Percentiles rank a stretch among this genome's conserved stretches.
phyloP scores from a whole-genome alignment of 2,113 vertebrate genomes.

The Raphicerus campestris region DNA sequence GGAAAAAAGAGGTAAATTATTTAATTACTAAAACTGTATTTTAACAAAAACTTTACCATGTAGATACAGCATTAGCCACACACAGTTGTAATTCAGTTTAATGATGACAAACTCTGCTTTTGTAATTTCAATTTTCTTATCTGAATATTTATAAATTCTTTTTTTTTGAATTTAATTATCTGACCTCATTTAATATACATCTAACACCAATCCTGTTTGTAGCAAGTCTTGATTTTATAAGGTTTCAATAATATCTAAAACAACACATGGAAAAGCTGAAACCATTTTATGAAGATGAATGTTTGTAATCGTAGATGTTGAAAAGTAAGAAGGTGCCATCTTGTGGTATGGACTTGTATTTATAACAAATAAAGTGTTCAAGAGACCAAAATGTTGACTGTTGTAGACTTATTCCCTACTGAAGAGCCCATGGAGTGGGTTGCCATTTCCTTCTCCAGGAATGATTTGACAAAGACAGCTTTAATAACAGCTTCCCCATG shows the following conservation, averaged over 20 bases:
- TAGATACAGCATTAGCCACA: slow-evolving; percentile 74
- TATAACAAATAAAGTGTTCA: slow-evolving; percentile 86
- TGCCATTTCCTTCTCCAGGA: too few relatives aligned
- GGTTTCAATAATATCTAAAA: slow-evolving; percentile 77
- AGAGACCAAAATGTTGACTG: slow-evolving; percentile 72
- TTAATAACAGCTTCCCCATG: background rate
- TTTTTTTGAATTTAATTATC: slow-evolving; percentile 84
- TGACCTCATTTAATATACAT: slow-evolving; percentile 84
- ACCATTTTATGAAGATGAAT: slow-evolving; percentile 79
- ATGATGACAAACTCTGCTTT: slow-evolving; percentile 82
- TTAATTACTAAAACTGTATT: slow-evolving; percentile 74
- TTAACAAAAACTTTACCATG: slow-evolving; percentile 78
- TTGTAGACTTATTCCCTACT: slow-evolving; percentile 62
- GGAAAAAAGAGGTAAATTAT: slow-evolving; percentile 72
- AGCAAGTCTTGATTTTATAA: slow-evolving; percentile 84
- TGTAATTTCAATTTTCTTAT: slow-evolving; percentile 88
- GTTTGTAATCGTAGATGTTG: slow-evolving; percentile 80
- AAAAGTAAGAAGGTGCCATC: slow-evolving; percentile 86
- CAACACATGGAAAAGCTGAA: slow-evolving; percentile 73
- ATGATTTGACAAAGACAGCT: slow-evolving; percentile 8
- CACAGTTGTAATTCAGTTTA: slow-evolving; percentile 80
- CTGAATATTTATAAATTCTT: slow-evolving; percentile 86
- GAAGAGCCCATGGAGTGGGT: background rate
- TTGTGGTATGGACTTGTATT: slow-evolving; percentile 87
- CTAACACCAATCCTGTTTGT: slow-evolving; percentile 79